Evolutionary conservation across 2,797 vertebrate genomes (phyloP).

Genomic region (Sciurus carolinensis): DNA sequence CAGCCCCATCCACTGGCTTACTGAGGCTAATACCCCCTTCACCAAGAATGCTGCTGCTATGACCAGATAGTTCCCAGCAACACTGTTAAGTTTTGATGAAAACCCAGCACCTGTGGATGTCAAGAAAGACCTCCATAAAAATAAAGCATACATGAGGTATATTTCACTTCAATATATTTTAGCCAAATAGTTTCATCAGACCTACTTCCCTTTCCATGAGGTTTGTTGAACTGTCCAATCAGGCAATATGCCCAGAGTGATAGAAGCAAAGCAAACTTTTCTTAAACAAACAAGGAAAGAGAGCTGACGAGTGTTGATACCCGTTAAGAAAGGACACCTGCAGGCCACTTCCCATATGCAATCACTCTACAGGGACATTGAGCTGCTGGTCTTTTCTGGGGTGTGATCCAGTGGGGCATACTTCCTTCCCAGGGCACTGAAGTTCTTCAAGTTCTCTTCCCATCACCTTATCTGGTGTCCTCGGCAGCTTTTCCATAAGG

Average conservation of each 20-base stretch:
- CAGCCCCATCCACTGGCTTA: neutral
- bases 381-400: neutral
- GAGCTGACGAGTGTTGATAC: neutral
- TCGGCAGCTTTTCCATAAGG: neutral
- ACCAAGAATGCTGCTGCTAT: neutral
- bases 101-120: neutral
- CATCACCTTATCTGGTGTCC: constrained; percentile 22
- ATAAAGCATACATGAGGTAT: neutral
- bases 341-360: neutral
- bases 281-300: neutral
- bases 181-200: neutral
- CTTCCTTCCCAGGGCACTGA: neutral
- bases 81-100: neutral
- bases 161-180: neutral
- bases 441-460: neutral
- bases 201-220: neutral
- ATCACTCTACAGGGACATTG: neutral
- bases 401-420: too few relatives aligned
- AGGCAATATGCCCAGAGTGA: neutral
- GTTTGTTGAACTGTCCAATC: neutral
- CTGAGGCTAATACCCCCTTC: fast-evolving
- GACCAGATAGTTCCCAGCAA: neutral
- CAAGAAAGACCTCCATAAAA: neutral
- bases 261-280: constrained; percentile 6
- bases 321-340: neutral